phyloP scores from a whole-genome alignment of 2,113 vertebrate species.

The Burhinus oedicnemus region DNA sequence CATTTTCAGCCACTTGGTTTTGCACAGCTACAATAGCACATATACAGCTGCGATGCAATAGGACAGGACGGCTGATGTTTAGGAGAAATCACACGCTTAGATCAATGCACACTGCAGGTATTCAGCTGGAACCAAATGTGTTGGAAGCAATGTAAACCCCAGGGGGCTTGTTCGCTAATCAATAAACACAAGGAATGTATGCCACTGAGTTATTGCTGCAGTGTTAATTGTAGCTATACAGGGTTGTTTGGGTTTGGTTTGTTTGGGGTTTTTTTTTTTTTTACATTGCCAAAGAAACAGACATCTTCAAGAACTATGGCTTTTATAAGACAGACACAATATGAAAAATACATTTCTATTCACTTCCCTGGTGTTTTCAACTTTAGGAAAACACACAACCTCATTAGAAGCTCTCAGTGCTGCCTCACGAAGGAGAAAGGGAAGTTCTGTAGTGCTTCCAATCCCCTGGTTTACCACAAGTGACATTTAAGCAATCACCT shows the following conservation, averaged over 20 bases:
- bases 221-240: constrained; percentile 43
- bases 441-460: neutral
- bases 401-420: constrained; percentile 16
- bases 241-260: neutral
- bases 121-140: constrained; percentile 68
- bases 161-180: constrained; percentile 58
- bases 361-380: neutral
- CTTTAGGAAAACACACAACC: neutral
- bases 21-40: neutral
- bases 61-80: constrained; percentile 49
- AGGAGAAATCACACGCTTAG: constrained; percentile 52
- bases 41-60: neutral
- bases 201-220: constrained; percentile 54
- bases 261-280: neutral
- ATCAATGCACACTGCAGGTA: constrained; percentile 71
- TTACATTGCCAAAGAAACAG: neutral
- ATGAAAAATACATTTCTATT: neutral
- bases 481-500: constrained; percentile 68
- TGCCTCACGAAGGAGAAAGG: neutral
- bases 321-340: neutral
- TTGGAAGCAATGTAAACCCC: constrained; percentile 57
- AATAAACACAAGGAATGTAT: constrained; percentile 55
- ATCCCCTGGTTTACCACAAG: constrained; percentile 15
- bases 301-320: neutral
- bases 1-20: constrained; percentile 26